phyloP scores from a whole-genome alignment of 35 echinoderm and acorn worm species.

The Lytechinus pictus region DNA sequence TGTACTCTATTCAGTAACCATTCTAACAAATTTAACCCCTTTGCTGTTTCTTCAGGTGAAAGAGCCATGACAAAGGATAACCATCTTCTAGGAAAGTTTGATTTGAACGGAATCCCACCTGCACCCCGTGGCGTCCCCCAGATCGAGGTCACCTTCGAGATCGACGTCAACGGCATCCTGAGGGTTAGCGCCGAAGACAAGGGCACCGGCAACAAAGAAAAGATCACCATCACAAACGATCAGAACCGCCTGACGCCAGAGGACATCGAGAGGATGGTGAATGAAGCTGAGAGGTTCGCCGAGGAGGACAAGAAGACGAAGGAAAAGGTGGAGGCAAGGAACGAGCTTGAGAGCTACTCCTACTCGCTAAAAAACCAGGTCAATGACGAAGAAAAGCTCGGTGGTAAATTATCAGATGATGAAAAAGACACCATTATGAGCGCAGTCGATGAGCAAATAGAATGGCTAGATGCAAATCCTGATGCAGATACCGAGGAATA shows the following conservation, averaged over 20 bases:
- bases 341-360: conserved; percentile 92
- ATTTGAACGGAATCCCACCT: conserved; percentile 94
- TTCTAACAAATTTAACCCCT: neutral
- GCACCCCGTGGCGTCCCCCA: conserved; percentile 96
- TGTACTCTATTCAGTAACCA: no score
- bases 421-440: conserved; percentile 86
- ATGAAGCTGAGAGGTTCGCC: conserved; percentile 91
- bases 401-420: conserved; percentile 90
- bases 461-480: conserved; percentile 94
- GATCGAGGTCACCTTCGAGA: conserved; percentile 96
- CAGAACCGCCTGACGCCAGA: conserved; percentile 96
- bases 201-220: conserved; percentile 98
- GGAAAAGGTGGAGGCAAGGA: conserved; percentile 85
- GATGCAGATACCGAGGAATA: conserved; percentile 96
- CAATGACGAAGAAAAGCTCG: conserved; percentile 93
- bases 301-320: conserved; percentile 89
- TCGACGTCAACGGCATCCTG: conserved; percentile 97
- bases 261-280: conserved; percentile 97
- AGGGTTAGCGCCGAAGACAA: conserved; percentile 97
- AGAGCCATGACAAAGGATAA: conserved; percentile 98
- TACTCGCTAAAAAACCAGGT: conserved; percentile 98
- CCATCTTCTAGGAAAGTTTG: conserved; percentile 98
- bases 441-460: conserved; percentile 92
- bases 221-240: conserved; percentile 99
- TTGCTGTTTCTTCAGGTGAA: conserved; percentile 72